phyloP scores from a whole-genome alignment of 2,888 invertebrate genomes.

The Omphaloscelis lunosa region DNA sequence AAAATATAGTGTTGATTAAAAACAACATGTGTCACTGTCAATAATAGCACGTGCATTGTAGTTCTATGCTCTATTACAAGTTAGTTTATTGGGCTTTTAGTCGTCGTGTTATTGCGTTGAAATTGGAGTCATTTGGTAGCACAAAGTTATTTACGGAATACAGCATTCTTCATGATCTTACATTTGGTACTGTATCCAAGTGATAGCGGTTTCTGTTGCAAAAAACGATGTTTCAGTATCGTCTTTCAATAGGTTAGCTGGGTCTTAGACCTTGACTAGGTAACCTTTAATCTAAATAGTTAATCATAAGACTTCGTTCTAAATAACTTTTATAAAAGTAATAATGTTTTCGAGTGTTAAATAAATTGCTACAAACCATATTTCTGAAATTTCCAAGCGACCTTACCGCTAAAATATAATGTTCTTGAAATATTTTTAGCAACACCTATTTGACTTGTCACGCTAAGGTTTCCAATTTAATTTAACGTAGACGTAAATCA shows the following conservation, averaged over 20 bases:
- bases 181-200: neutral
- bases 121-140: conserved; percentile 1
- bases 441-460: conserved; percentile 18
- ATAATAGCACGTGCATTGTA: neutral
- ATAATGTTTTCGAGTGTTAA: conserved; percentile 12
- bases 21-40: conserved; percentile 33
- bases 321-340: neutral
- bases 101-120: neutral
- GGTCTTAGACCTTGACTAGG: neutral
- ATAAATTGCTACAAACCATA: conserved; percentile 21
- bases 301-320: neutral
- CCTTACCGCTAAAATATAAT: conserved; percentile 25
- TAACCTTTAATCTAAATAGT: neutral
- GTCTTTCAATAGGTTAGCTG: neutral
- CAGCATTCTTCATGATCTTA: neutral
- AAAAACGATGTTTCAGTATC: neutral
- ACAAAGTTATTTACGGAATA: neutral
- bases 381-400: conserved; percentile 17
- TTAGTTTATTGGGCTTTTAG: conserved; percentile 16
- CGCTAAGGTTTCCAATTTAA: conserved; percentile 11
- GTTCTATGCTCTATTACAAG: conserved; percentile 22
- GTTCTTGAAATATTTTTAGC: conserved; percentile 4
- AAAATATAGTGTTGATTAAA: conserved; percentile 30
- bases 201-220: neutral
- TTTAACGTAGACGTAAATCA: conserved; percentile 19